Conservation (phyloP, 2,888 invertebrate genomes). For the Elegia similella region DNA sequence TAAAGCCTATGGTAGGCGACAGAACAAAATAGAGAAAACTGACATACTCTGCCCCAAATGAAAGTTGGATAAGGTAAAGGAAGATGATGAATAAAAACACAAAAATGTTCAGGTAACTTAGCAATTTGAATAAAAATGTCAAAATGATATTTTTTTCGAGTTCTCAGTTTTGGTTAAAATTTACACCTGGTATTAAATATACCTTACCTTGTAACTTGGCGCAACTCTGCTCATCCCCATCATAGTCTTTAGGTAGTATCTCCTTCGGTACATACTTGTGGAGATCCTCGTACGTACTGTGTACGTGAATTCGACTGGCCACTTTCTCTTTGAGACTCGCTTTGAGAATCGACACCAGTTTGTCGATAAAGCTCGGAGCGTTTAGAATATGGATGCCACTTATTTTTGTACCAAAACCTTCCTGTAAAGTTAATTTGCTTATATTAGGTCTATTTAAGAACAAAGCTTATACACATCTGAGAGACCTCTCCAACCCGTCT, state of each 20-base stretch:
- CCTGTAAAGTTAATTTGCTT: conserved; percentile 47
- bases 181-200: background rate
- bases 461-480: too few relatives aligned
- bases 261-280: conserved; percentile 64
- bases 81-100: too few relatives aligned
- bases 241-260: conserved; percentile 64
- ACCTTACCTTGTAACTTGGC: conserved; percentile 54
- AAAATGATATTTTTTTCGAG: too few relatives aligned
- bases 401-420: conserved; percentile 67
- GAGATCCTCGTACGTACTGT: conserved; percentile 56
- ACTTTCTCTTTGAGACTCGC: conserved; percentile 66
- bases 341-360: conserved; percentile 57
- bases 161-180: too few relatives aligned
- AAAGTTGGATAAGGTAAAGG: too few relatives aligned
- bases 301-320: conserved; percentile 63
- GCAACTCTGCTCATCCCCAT: conserved; percentile 52
- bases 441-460: too few relatives aligned
- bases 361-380: conserved; percentile 65
- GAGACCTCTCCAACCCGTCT: too few relatives aligned
- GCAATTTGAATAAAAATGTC: too few relatives aligned
- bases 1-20: too few relatives aligned
- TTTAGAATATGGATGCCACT: conserved; percentile 71
- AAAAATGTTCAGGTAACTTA: too few relatives aligned
- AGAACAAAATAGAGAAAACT: too few relatives aligned
- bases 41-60: too few relatives aligned